Percentiles rank a stretch among this genome's conserved stretches.
These are phyloP conservation scores for Schizopygopsis malacanthus DNA, from an alignment of 2,797 vertebrate genomes.

Conservation along the genomic window DNA sequence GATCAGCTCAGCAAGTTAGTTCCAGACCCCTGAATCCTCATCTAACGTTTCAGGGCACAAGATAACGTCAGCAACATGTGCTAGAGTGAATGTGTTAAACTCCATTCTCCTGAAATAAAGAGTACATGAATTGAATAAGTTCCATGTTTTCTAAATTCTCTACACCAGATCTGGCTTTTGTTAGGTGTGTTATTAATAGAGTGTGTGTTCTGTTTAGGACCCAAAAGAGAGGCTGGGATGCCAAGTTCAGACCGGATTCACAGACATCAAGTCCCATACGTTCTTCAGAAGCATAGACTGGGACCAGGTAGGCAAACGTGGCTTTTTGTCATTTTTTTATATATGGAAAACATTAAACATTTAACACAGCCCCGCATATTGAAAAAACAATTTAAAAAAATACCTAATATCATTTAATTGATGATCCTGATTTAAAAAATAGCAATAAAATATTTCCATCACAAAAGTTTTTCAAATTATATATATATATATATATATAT, in stretches of 20 bases:
- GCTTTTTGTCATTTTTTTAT: background rate
- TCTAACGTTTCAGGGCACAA: background rate
- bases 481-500: too few species aligned
- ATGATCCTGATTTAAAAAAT: too few species aligned
- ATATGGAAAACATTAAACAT: background rate
- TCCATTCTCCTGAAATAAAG: background rate
- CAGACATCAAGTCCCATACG: slow-evolving; percentile 95
- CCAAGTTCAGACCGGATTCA: slow-evolving; percentile 92
- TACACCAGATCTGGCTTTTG: background rate
- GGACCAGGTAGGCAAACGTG: slow-evolving; percentile 86
- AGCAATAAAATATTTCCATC: background rate
- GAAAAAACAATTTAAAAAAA: too few species aligned
- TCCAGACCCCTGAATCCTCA: slow-evolving; percentile 9
- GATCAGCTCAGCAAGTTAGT: slow-evolving; percentile 1
- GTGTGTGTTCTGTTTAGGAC: slow-evolving; percentile 82
- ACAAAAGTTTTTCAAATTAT: too few species aligned
- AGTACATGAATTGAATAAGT: background rate
- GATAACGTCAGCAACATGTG: background rate
- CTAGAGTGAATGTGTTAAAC: slow-evolving; percentile 7
- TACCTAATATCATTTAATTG: background rate
- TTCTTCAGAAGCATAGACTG: slow-evolving; percentile 99
- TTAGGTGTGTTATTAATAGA: slow-evolving; percentile 18
- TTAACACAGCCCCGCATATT: background rate
- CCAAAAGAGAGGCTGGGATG: slow-evolving; percentile 97
- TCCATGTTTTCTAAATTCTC: background rate